Evolutionary conservation across 2,888 invertebrate species (phyloP), one percentile per base, ranked within the genome.

Genomic region (Napeogenes sylphis): DNA sequence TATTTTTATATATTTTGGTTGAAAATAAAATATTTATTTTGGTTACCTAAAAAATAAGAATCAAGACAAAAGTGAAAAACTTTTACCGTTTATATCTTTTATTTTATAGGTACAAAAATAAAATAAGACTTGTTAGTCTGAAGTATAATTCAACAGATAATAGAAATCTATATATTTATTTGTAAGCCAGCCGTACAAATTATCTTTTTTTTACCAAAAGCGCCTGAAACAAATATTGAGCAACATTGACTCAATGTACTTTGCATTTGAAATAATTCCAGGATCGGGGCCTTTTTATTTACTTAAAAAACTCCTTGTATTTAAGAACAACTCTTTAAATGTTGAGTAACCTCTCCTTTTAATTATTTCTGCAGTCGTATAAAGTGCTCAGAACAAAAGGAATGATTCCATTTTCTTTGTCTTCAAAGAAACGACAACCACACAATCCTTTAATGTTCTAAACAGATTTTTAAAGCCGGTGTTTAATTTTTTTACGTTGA

Each of bases 371-470:
- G 42, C 8, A 64, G 59, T 63, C 59, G 55, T 65, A 66, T 66
- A 54, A 62, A 63, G 59, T 58, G 58, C 45, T 68, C 57, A 55
- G 61, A 61, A 58, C 55, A 64, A 71, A 68, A 72, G 64, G 59
- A 70, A 68, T 64, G 69, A 69, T 68, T 67, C 73, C 72, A 74
- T 69, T 76, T 75, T 68, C 71, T 70, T 76, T 68, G 61, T 69
- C 72, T 73, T 71, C 54, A 61, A 70, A 72, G 72, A 66, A 64
- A 71, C 71, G 73, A 54, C 67, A 53, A 66, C 59, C 46, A 61
- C 60, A 65, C 65, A 67, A 66, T 69, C 69, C 70, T 75, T 73
- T 73, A 61, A 65, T 58, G 66, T 61, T 59, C 64, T 61, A 45
- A 63, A 66, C 60, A 68, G 61, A 67, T 65, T 72, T 72, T 71